These are phyloP conservation scores for Aix galericulata DNA, from an alignment of 2,113 vertebrate genomes.

Conservation along the genomic window DNA sequence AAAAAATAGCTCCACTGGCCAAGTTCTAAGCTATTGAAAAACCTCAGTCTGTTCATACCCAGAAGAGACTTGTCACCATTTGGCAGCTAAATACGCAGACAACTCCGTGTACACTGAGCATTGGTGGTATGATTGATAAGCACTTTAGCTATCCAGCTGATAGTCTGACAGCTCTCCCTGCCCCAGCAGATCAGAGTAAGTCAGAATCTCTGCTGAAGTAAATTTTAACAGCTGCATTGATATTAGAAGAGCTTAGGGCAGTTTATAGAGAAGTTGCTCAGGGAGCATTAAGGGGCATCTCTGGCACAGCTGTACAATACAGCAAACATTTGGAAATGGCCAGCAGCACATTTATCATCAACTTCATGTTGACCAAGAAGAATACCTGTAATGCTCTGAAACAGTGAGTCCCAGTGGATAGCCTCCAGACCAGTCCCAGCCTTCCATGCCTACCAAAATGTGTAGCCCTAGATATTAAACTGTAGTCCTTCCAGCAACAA, in stretches of 20 bases:
- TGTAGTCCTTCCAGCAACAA: neutral
- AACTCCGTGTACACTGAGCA: neutral
- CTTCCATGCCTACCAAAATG: neutral
- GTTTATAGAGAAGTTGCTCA: neutral
- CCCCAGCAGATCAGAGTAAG: neutral
- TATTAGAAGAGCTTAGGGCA: neutral
- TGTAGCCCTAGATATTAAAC: neutral
- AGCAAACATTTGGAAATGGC: neutral
- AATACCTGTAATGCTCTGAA: neutral
- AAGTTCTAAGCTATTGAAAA: neutral
- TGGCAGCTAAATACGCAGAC: neutral
- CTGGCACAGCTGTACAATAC: neutral
- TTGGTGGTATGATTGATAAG: neutral
- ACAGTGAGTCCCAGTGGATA: neutral
- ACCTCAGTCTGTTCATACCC: neutral
- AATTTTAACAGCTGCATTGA: conserved; percentile 15
- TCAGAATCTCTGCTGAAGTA: neutral
- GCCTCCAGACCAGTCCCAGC: neutral
- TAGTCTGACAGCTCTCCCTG: neutral
- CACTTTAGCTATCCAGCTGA: neutral
- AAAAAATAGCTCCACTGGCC: neutral
- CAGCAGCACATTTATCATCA: neutral
- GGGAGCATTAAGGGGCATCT: neutral
- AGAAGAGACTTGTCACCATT: neutral
- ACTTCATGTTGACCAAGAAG: neutral